Conservation (phyloP, 2,888 invertebrate species). For the Kryphioiulus occultus region DNA sequence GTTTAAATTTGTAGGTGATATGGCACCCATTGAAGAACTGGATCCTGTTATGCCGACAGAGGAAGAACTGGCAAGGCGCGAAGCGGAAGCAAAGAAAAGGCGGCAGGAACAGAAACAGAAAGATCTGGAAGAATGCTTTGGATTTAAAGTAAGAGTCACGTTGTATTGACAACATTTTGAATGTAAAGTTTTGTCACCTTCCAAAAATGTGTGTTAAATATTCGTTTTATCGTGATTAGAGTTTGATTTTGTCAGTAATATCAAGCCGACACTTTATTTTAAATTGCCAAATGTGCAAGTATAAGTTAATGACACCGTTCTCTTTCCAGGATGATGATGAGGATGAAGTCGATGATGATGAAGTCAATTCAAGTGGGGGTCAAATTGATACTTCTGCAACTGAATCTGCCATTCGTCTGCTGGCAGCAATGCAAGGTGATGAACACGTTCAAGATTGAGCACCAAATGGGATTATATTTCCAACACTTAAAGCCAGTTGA, state of each 20-base stretch:
- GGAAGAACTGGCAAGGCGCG: conserved; percentile 54
- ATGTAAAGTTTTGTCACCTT: not conserved
- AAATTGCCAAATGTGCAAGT: not conserved
- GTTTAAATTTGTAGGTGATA: not conserved
- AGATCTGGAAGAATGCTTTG: conserved; percentile 82
- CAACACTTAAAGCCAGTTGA: not conserved
- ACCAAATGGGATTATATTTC: conserved; percentile 11
- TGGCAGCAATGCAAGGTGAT: conserved; percentile 55
- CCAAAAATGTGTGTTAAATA: no score
- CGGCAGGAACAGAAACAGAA: conserved; percentile 63
- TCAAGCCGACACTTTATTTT: not conserved
- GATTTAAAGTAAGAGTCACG: conserved; percentile 73
- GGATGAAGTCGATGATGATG: conserved; percentile 58
- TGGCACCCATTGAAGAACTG: conserved; percentile 26
- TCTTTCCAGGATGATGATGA: conserved; percentile 51
- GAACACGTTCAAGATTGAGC: conserved; percentile 25
- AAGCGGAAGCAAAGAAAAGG: conserved; percentile 54
- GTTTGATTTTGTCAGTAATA: not conserved
- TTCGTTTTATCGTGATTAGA: not conserved
- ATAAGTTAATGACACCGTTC: not conserved
- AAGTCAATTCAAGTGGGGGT: conserved; percentile 56
- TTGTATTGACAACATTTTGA: not conserved
- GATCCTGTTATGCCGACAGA: conserved; percentile 50
- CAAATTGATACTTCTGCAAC: conserved; percentile 55
- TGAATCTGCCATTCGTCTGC: conserved; percentile 58